A percentile compares a stretch with the other conserved stretches of the same genome.
These are phyloP conservation scores for Hoplostethus atlanticus DNA, from an alignment of 2,797 vertebrate species.

Conservation along the genomic window DNA sequence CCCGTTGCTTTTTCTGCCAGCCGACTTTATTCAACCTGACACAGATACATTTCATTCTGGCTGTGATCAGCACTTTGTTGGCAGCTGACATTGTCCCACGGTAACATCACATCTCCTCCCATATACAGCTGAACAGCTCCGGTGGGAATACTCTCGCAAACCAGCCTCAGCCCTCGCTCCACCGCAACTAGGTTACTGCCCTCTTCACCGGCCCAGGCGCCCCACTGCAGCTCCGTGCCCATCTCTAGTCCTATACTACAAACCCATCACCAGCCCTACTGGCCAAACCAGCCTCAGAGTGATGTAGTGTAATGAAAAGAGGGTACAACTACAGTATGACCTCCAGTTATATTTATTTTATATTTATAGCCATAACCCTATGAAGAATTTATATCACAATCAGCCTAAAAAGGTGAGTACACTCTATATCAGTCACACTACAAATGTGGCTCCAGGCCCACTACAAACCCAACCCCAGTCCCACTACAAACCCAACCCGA, in stretches of 20 bases:
- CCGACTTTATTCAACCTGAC: conserved; percentile 69
- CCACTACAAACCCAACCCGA: not conserved
- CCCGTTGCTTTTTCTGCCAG: conserved; percentile 60
- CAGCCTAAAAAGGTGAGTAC: too few relatives aligned
- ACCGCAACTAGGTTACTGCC: conserved; percentile 34
- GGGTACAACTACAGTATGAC: too few relatives aligned
- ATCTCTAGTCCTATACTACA: conserved; percentile 32
- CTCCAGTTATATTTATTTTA: too few relatives aligned
- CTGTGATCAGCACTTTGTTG: conserved; percentile 74
- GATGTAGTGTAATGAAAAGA: too few relatives aligned
- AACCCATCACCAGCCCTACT: conserved; percentile 22
- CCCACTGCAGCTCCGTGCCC: conserved; percentile 31
- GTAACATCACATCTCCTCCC: conserved; percentile 58
- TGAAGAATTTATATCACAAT: too few relatives aligned
- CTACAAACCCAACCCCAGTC: conserved; percentile 32
- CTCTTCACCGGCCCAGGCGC: conserved; percentile 33
- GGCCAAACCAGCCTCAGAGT: too few relatives aligned
- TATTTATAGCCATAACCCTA: too few relatives aligned
- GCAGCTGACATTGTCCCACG: conserved; percentile 70
- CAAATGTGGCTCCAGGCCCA: too few relatives aligned
- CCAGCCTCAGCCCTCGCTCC: conserved; percentile 27
- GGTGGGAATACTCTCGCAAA: conserved; percentile 53
- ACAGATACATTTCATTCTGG: conserved; percentile 70
- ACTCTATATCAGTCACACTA: too few relatives aligned
- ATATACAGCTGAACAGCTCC: conserved; percentile 41